phyloP scores from a whole-genome alignment of 1,140 invertebrate species.

The Triops cancriformis region DNA sequence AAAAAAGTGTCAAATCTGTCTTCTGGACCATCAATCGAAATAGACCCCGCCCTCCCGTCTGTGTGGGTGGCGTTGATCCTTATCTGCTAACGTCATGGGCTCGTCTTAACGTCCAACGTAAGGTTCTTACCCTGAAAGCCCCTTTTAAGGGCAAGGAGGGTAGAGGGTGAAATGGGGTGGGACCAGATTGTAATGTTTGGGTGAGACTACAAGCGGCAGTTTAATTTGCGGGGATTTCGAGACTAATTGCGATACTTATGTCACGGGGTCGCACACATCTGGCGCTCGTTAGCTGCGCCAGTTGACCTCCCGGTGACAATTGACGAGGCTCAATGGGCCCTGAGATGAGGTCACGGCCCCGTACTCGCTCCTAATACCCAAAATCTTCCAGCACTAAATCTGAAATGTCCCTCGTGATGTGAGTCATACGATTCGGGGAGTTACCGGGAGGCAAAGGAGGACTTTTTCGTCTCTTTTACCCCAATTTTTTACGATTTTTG shows the following conservation, averaged over 20 bases:
- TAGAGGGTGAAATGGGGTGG: neutral
- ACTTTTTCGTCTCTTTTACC: neutral
- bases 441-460: neutral
- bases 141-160: neutral
- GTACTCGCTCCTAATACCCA: neutral
- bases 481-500: neutral
- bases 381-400: neutral
- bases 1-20: conserved; percentile 6
- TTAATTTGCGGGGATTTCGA: conserved; percentile 10
- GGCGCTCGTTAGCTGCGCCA: neutral
- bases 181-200: neutral
- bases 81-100: neutral
- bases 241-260: conserved; percentile 5
- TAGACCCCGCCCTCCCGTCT: neutral
- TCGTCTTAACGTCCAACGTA: neutral
- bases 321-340: conserved; percentile 8
- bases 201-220: neutral
- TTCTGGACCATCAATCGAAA: neutral
- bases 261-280: neutral
- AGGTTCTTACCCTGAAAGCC: neutral
- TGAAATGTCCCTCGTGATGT: neutral
- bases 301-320: conserved; percentile 12
- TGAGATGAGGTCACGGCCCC: neutral
- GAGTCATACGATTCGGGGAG: neutral
- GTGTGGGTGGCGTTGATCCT: neutral